Evolutionary conservation across 2,888 invertebrate species (phyloP).

Genomic region (Hesperia comma): DNA sequence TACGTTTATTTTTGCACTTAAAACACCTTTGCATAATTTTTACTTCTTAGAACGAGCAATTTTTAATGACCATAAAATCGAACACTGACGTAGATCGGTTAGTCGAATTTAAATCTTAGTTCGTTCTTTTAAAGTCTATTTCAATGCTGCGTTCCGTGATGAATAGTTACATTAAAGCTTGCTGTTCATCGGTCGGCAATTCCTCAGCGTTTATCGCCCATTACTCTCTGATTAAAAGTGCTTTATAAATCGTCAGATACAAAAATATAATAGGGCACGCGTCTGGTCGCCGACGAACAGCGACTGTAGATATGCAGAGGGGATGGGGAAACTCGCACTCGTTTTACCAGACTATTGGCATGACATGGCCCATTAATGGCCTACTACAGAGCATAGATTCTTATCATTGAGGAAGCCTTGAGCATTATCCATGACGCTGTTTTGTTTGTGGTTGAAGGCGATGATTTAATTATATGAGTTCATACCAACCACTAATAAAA

Average conservation of each 20-base stretch:
- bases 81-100: constrained; percentile 7
- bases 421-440: too few relatives aligned
- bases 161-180: constrained; percentile 33
- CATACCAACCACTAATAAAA: too few relatives aligned
- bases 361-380: too few relatives aligned
- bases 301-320: not conserved
- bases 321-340: not conserved
- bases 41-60: constrained; percentile 12
- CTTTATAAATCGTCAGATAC: constrained; percentile 47
- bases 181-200: constrained; percentile 34
- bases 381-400: too few relatives aligned
- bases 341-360: not conserved
- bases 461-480: too few relatives aligned
- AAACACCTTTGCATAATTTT: constrained; percentile 21
- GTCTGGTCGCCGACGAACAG: not conserved
- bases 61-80: constrained; percentile 25
- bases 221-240: constrained; percentile 49
- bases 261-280: constrained; percentile 41
- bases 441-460: too few relatives aligned
- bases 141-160: constrained; percentile 4
- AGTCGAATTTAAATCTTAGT: constrained; percentile 16
- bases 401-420: too few relatives aligned
- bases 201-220: constrained; percentile 47
- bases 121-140: constrained; percentile 17
- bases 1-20: not conserved